Percentiles rank a stretch among this genome's conserved stretches.
Conservation (phyloP, 2,113 vertebrate species). For the Cynopterus brachyotis region DNA sequence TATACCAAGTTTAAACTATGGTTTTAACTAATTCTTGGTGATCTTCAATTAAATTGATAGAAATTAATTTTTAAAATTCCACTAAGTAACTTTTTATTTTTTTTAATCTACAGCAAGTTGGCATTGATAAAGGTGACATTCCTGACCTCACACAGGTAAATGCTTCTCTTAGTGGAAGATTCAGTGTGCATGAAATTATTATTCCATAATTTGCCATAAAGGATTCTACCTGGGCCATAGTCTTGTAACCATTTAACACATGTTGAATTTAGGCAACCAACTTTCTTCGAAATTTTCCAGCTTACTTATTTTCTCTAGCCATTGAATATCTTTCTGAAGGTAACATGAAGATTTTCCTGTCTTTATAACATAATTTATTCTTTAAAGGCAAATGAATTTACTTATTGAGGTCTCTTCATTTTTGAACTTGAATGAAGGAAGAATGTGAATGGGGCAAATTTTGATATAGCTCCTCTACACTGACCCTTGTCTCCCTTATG, state of each 20-base stretch:
- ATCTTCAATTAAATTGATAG: background rate
- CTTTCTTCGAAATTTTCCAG: conserved; percentile 15
- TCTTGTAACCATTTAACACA: background rate
- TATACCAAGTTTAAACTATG: background rate
- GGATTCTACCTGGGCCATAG: background rate
- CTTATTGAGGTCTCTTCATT: background rate
- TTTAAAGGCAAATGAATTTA: background rate
- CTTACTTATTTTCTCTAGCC: background rate
- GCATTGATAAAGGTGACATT: conserved; percentile 99
- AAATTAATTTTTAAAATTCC: background rate
- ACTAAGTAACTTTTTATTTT: conserved; percentile 41
- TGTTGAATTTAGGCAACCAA: background rate
- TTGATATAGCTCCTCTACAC: background rate
- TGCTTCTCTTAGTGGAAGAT: conserved; percentile 34
- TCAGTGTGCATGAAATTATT: background rate
- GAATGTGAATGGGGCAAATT: background rate
- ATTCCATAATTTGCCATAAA: background rate
- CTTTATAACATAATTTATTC: background rate
- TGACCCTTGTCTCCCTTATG: background rate
- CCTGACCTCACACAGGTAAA: conserved; percentile 98
- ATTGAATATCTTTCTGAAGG: conserved; percentile 6
- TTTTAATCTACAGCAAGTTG: conserved; percentile 93
- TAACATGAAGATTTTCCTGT: background rate
- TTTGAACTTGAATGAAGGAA: background rate
- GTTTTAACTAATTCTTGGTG: conserved; percentile 1